These are phyloP conservation scores for Plagodis dolabraria DNA, from an alignment of 2,888 invertebrate species.

Conservation along the genomic window DNA sequence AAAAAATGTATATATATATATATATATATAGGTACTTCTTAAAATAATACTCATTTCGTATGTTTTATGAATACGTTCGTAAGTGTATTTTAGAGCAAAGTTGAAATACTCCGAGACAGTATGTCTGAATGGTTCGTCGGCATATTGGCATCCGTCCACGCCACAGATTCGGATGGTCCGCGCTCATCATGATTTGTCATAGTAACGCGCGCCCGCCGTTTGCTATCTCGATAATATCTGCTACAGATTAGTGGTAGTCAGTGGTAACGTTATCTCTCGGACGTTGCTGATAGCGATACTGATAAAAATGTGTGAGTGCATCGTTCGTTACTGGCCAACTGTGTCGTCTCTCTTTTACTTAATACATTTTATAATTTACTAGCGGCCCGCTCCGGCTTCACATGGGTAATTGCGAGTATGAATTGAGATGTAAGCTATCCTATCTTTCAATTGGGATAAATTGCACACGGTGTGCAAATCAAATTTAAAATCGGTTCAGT, in stretches of 20 bases:
- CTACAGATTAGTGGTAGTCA: slow-evolving; percentile 7
- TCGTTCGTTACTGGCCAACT: not conserved
- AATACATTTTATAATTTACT: not conserved
- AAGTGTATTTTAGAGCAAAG: slow-evolving; percentile 31
- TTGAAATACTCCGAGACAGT: slow-evolving; percentile 50
- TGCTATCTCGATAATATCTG: slow-evolving; percentile 20
- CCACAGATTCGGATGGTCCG: slow-evolving; percentile 1
- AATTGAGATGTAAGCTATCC: no score
- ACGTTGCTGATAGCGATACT: slow-evolving; percentile 7
- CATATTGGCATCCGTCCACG: slow-evolving; percentile 60
- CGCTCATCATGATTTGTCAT: slow-evolving; percentile 37
- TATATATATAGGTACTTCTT: no score
- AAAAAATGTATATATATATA: no score
- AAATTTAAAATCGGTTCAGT: no score
- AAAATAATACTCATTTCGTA: no score
- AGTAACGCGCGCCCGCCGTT: slow-evolving; percentile 5
- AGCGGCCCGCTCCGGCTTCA: no score
- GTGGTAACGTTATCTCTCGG: slow-evolving; percentile 7
- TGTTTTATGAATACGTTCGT: slow-evolving; percentile 11
- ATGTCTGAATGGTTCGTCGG: slow-evolving; percentile 54
- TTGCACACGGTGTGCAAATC: no score
- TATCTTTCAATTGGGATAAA: no score
- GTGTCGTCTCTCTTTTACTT: not conserved
- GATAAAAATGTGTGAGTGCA: slow-evolving; percentile 3
- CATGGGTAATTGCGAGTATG: no score